These are phyloP conservation scores for Aleiodes sp. DNA, from an alignment of 1,140 invertebrate species.

Conservation along the genomic window DNA sequence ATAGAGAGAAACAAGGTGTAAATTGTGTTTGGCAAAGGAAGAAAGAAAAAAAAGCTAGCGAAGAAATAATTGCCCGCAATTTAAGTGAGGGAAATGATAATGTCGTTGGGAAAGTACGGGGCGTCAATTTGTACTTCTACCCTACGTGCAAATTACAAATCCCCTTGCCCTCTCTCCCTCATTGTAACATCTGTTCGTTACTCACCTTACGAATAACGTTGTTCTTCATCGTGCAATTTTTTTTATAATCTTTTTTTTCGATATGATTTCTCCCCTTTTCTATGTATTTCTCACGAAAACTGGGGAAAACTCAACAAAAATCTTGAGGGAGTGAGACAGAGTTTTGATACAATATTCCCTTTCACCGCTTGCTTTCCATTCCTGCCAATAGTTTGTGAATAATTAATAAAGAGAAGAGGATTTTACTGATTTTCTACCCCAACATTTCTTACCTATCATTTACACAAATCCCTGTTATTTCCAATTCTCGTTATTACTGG, in stretches of 20 bases:
- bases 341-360: background rate
- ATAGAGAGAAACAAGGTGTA: no score
- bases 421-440: background rate
- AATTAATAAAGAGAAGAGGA: background rate
- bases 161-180: no score
- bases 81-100: background rate
- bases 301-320: background rate
- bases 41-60: background rate
- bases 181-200: background rate
- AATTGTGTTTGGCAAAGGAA: no score
- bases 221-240: background rate
- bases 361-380: no score
- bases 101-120: background rate
- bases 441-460: background rate
- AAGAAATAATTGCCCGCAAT: background rate
- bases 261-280: background rate
- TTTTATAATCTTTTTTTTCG: no score
- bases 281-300: background rate
- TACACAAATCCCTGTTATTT: background rate
- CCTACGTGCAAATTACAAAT: background rate
- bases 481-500: background rate
- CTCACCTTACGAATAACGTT: background rate
- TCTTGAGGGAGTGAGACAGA: background rate
- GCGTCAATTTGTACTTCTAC: background rate
- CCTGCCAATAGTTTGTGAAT: no score